Evolutionary conservation across 2,888 invertebrate species (phyloP).

Genomic region (Ochlodes sylvanus): DNA sequence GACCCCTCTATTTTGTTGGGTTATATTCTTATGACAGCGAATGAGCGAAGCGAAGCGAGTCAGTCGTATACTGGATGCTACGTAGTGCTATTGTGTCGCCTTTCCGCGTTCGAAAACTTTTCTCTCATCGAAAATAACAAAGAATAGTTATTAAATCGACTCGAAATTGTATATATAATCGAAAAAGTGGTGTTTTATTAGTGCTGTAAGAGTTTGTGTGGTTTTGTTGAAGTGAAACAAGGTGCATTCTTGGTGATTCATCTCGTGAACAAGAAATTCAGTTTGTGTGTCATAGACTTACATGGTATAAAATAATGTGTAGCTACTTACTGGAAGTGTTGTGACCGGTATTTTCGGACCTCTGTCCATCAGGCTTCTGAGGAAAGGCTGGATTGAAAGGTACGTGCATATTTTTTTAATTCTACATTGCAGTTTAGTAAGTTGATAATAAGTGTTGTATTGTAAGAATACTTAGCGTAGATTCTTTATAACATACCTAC

Average conservation of each 20-base stretch:
- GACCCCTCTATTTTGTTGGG: constrained; percentile 67
- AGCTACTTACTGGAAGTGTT: constrained; percentile 56
- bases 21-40: constrained; percentile 68
- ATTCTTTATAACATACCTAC: no score
- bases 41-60: constrained; percentile 39
- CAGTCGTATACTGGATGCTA: constrained; percentile 65
- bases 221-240: constrained; percentile 59
- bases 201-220: constrained; percentile 57
- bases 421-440: neutral
- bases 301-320: constrained; percentile 68
- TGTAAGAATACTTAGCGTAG: no score
- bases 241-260: constrained; percentile 82
- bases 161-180: constrained; percentile 57
- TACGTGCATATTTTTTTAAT: constrained; percentile 26
- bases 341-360: constrained; percentile 56
- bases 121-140: constrained; percentile 64
- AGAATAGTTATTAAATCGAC: constrained; percentile 59
- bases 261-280: constrained; percentile 76
- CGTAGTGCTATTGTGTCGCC: constrained; percentile 60
- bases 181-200: constrained; percentile 58
- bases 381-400: constrained; percentile 43
- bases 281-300: constrained; percentile 63
- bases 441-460: no score
- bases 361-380: constrained; percentile 13
- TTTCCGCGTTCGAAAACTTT: constrained; percentile 67